phyloP scores from a whole-genome alignment of 35 echinoderm and acorn worm species.

The Apostichopus parvimensis region DNA sequence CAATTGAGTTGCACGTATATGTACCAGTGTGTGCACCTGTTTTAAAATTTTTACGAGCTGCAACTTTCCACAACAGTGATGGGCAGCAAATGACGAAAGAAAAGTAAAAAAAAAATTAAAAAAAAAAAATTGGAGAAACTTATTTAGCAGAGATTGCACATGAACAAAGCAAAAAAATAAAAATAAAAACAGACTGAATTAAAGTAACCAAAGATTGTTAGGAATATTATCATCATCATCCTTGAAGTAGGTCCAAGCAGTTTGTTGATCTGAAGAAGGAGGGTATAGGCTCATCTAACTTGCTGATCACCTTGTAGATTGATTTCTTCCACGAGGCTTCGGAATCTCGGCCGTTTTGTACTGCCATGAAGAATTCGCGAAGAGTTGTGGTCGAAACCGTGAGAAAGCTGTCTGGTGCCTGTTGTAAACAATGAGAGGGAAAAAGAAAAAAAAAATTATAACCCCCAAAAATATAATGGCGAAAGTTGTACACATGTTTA shows the following conservation, averaged over 20 bases:
- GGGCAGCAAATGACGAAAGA: background rate
- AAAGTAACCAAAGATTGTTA: background rate
- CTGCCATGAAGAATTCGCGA: slow-evolving; percentile 86
- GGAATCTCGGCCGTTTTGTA: slow-evolving; percentile 72
- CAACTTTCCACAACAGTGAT: background rate
- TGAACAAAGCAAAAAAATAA: background rate
- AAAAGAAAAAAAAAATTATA: background rate
- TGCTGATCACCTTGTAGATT: slow-evolving; percentile 98
- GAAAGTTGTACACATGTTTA: too few relatives aligned
- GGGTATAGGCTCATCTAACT: slow-evolving; percentile 88
- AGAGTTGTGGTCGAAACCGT: slow-evolving; percentile 79
- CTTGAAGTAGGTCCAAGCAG: slow-evolving; percentile 82
- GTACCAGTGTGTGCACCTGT: background rate
- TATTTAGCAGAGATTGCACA: background rate
- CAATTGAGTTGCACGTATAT: too few relatives aligned
- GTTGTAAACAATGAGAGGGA: slow-evolving; percentile 22
- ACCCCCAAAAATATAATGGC: too few relatives aligned
- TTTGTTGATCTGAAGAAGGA: slow-evolving; percentile 88
- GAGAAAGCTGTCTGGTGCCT: slow-evolving; percentile 93
- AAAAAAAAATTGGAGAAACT: background rate
- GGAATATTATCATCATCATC: background rate
- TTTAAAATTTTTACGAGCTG: background rate
- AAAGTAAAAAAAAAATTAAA: background rate
- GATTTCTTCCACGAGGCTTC: slow-evolving; percentile 99
- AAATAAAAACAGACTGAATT: background rate